These are phyloP conservation scores for Mormyrus proboscirostris DNA, from an alignment of 2,797 vertebrate genomes.

Conservation along the genomic window DNA sequence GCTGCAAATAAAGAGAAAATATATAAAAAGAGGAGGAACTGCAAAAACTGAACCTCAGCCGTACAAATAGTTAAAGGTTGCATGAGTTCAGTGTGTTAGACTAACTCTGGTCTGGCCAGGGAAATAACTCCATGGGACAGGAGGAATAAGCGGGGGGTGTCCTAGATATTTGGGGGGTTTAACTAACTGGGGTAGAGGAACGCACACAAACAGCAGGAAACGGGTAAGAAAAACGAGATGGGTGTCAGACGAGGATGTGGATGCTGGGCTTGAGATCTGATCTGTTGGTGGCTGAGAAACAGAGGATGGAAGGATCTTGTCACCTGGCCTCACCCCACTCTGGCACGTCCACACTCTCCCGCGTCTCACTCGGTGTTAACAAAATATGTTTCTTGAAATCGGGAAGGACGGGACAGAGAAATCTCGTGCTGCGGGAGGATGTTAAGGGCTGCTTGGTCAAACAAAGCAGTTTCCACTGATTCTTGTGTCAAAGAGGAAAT, in stretches of 20 bases:
- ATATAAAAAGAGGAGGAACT: neutral
- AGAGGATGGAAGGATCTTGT: neutral
- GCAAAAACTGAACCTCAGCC: neutral
- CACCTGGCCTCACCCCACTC: neutral
- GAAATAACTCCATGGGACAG: neutral
- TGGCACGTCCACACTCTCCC: neutral
- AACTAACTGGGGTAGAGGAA: neutral
- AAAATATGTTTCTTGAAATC: neutral
- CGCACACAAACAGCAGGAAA: neutral
- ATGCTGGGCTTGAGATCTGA: neutral
- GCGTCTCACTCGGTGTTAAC: neutral
- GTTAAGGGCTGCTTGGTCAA: constrained; percentile 46
- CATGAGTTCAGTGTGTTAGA: neutral
- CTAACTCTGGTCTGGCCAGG: neutral
- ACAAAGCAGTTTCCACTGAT: constrained; percentile 50
- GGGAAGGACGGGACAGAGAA: neutral
- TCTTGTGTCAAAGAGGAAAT: constrained; percentile 57
- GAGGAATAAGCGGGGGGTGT: neutral
- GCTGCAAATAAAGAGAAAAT: neutral
- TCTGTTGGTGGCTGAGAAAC: neutral
- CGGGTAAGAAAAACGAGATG: neutral
- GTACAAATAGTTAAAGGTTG: neutral
- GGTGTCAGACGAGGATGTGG: neutral
- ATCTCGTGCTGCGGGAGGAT: constrained; percentile 24
- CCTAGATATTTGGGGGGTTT: neutral